phyloP scores from a whole-genome alignment of 2,113 vertebrate genomes.

The Prunella himalayana region DNA sequence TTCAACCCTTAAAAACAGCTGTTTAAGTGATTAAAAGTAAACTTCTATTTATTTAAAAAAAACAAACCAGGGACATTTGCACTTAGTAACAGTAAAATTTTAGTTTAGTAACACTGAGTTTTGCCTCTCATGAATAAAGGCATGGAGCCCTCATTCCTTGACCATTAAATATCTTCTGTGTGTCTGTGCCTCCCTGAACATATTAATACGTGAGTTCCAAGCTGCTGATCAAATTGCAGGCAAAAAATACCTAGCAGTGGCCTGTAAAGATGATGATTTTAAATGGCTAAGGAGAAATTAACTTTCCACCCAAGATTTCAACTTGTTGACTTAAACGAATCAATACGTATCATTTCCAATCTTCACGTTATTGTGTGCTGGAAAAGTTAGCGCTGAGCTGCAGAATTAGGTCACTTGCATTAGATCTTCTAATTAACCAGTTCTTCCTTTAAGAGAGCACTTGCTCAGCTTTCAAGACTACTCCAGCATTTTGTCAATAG shows the following conservation, averaged over 20 bases:
- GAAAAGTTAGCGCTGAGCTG: conserved; percentile 38
- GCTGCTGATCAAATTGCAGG: conserved; percentile 37
- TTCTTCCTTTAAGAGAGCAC: conserved; percentile 69
- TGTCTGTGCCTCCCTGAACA: conserved; percentile 11
- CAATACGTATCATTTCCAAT: conserved; percentile 60
- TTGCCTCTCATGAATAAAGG: not conserved
- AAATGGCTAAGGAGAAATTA: conserved; percentile 45
- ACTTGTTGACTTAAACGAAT: conserved; percentile 53
- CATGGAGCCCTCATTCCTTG: not conserved
- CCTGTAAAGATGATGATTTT: conserved; percentile 16
- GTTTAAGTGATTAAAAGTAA: not conserved
- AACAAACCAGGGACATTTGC: not conserved
- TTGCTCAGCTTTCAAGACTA: conserved; percentile 57
- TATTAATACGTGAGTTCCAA: conserved; percentile 37
- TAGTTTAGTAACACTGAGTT: not conserved
- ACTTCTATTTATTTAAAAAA: not conserved
- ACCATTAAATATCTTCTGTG: conserved; percentile 9
- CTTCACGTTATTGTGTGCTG: conserved; percentile 6
- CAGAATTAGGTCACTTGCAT: conserved; percentile 74
- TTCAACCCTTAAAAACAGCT: not conserved
- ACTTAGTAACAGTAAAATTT: too few species aligned
- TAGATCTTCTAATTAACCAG: conserved; percentile 71
- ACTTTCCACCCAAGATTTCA: conserved; percentile 29
- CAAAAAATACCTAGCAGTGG: not conserved
- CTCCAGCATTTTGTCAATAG: conserved; percentile 69